phyloP scores from a whole-genome alignment of 2,797 vertebrate genomes.

The Chanos chanos region DNA sequence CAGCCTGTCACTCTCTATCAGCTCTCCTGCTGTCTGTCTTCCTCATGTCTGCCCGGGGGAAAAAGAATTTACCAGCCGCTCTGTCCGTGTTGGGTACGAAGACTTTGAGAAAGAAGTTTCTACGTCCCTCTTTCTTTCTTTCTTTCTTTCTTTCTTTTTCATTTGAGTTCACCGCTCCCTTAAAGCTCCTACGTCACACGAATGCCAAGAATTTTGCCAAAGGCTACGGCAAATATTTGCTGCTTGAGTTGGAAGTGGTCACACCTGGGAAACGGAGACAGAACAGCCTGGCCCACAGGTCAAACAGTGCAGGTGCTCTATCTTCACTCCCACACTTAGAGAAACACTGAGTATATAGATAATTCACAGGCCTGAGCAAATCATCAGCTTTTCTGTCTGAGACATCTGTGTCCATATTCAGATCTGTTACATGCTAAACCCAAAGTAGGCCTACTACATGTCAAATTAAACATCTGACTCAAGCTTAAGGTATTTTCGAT shows the following conservation, averaged over 20 bases:
- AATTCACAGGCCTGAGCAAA: neutral
- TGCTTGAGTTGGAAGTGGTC: conserved; percentile 53
- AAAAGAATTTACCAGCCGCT: conserved; percentile 33
- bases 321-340: neutral
- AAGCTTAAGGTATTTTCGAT: neutral
- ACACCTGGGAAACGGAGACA: conserved; percentile 41
- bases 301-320: conserved; percentile 10
- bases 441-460: too few species aligned
- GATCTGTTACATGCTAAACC: neutral
- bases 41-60: conserved; percentile 41
- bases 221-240: conserved; percentile 67
- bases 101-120: neutral
- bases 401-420: neutral
- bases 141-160: too few species aligned
- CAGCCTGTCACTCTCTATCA: conserved; percentile 66
- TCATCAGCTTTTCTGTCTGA: neutral
- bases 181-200: conserved; percentile 53
- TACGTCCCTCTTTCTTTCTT: too few species aligned
- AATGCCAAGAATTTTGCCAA: conserved; percentile 66
- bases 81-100: neutral
- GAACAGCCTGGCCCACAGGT: conserved; percentile 3
- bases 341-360: neutral
- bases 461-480: too few species aligned
- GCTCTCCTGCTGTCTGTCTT: conserved; percentile 49
- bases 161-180: conserved; percentile 55